Conservation (phyloP, 2,888 invertebrate species). For the Andrena bucephala region DNA sequence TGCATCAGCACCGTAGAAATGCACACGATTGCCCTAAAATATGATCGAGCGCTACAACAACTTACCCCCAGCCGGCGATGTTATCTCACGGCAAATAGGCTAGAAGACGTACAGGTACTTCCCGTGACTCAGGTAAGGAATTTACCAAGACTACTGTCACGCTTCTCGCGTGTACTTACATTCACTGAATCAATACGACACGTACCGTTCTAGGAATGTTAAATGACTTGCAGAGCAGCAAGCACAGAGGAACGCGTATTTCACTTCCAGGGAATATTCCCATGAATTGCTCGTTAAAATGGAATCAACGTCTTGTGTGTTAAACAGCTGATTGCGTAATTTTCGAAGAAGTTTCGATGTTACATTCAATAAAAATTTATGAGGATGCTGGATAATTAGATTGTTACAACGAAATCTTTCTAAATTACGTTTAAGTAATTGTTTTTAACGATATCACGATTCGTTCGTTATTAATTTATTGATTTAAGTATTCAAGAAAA, state of each 20-base stretch:
- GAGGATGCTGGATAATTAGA: not conserved
- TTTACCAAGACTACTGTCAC: slow-evolving; percentile 70
- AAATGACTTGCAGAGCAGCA: slow-evolving; percentile 60
- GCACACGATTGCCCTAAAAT: slow-evolving; percentile 34
- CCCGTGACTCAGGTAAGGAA: slow-evolving; percentile 79
- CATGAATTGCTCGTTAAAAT: slow-evolving; percentile 32
- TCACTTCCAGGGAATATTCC: slow-evolving; percentile 30
- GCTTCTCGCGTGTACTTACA: slow-evolving; percentile 46
- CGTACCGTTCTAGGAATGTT: slow-evolving; percentile 73
- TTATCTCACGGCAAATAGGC: slow-evolving; percentile 63
- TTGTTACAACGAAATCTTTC: not conserved
- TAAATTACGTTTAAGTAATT: too few species aligned
- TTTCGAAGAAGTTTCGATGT: not conserved
- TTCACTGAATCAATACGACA: slow-evolving; percentile 77
- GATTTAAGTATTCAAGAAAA: too few species aligned
- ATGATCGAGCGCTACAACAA: slow-evolving; percentile 48
- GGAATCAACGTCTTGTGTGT: slow-evolving; percentile 24
- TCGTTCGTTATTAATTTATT: too few species aligned
- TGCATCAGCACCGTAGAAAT: slow-evolving; percentile 40
- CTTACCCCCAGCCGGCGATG: slow-evolving; percentile 58
- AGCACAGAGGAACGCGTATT: slow-evolving; percentile 59
- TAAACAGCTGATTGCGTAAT: not conserved
- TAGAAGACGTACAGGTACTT: slow-evolving; percentile 71
- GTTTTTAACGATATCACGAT: too few species aligned
- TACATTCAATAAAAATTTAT: not conserved